Conservation (phyloP, 1,140 invertebrate genomes). For the Trachymyrmex septentrionalis region DNA sequence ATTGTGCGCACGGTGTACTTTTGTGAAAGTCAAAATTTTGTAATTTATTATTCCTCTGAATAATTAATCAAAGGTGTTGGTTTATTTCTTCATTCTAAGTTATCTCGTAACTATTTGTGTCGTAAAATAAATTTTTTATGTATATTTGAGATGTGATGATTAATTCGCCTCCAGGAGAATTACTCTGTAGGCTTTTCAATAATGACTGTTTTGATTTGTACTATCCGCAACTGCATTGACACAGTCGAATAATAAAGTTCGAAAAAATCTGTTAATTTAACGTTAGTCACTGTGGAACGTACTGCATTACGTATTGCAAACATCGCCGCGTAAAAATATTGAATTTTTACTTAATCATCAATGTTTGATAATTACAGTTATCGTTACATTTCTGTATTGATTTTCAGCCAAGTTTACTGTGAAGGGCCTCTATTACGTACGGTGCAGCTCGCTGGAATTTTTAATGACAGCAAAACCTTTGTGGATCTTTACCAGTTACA, state of each 20-base stretch:
- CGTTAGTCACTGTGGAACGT: not conserved
- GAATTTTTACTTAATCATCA: slow-evolving; percentile 4
- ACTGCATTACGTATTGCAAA: slow-evolving; percentile 17
- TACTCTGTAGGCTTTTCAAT: not conserved
- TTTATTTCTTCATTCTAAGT: not conserved
- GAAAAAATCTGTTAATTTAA: slow-evolving; percentile 17
- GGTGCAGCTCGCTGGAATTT: slow-evolving; percentile 93
- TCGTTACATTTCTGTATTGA: slow-evolving; percentile 12
- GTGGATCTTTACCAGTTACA: slow-evolving; percentile 94
- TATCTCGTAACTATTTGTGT: not conserved
- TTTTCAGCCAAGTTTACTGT: slow-evolving; percentile 93
- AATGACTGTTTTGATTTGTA: not conserved
- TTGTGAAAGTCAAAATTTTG: not conserved
- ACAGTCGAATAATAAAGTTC: not conserved
- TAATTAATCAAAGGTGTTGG: not conserved
- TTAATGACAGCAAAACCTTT: slow-evolving; percentile 96
- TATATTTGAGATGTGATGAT: no score
- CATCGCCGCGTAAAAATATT: not conserved
- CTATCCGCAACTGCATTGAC: not conserved
- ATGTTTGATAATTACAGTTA: slow-evolving; percentile 26
- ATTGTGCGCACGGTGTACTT: no score
- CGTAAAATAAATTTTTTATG: not conserved
- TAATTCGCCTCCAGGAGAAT: no score
- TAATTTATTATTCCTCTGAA: not conserved
- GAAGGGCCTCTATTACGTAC: slow-evolving; percentile 92